Evolutionary conservation across 2,113 vertebrate species (phyloP), one percentile per base, ranked within the genome.

Genomic region (Etheostoma cragini): DNA sequence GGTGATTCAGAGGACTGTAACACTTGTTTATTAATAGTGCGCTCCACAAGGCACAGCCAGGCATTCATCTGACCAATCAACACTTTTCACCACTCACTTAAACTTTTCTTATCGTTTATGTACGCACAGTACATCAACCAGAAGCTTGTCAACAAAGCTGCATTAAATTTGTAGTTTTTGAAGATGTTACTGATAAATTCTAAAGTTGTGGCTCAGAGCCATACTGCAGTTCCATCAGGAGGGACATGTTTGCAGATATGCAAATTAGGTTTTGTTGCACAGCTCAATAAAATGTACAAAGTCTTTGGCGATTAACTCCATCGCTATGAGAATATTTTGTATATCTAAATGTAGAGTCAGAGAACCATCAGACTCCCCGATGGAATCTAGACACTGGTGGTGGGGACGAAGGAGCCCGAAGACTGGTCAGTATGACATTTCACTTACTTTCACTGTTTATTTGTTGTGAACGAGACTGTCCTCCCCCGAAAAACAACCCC

Each of bases 1-100:
- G 6, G 47, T 93, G 88, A 87, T 65, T 92, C 88, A 86, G 50
- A 84, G 54, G 26, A 78, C 80, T 82, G 47, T 38, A 83, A 81
- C 62, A 78, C 38, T 24, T n/a, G 66, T 81, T 81, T 84, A 89
- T 76, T 89, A 88, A 86, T 85, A 85, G 61, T 54, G 21, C 0
- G 7, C 33, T 50, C n/a, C 62, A 56, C 33, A 58, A 72, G 78
- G 67, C 77, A n/a, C n/a, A n/a, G n/a, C 14, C 8, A 38, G 11
- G 68, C 17, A 52, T 65, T 61, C 11, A 46, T 22, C 50, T 56
- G 53, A 10, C 45, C 16, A 74, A 61, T 60, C 26, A 22, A 45
- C 1, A 4, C 60, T 79, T 53, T 72, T n/a, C 26, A 50, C 21
- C 47, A 0, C 15, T 68, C 5, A 42, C 45, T 47, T 64, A 16